Base-by-base conservation (phyloP, 2,888 invertebrate species). In the Nesidiocoris tenuis region DNA sequence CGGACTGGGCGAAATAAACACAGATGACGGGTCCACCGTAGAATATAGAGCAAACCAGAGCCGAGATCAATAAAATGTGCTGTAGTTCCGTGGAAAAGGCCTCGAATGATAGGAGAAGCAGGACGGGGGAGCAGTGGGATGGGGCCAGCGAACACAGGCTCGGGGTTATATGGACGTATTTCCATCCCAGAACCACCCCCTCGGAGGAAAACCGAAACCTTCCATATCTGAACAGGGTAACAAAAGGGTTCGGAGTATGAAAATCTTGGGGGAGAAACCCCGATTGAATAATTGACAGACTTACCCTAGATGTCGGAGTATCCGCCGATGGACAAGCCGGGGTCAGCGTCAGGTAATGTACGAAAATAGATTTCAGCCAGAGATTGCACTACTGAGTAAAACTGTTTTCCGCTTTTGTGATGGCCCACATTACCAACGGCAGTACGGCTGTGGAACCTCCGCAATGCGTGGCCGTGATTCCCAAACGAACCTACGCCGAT, bases 361-460 rank as follows among this genome's bases (percentile, higher is more conserved):
- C 77, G 75, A 77, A 77, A 77, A 77, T 77, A 77, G 77, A 77
- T 76, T 76, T 75, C 72, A 71, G 75, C 72, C 75, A 67, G 72
- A 70, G 77, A 77, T 77, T 67, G 61, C 72, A 72, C 72, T 61
- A 72, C 39, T 72, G 61, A 61, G 72, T 61, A 61, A 63, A 72
- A 61, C 22, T 61, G 63, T 21, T 61, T 61, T 72, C 63, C 72
- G 72, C 39, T 72, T 61, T 65, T 72, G 12, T 39, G 39, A 39
- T 72, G 61, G 61, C 57, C 61, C 72, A 72, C 72, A 72, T 72
- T 39, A 19, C 25, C 63, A 61, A 63, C 22, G 21, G 19, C 24
- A 61, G n/a, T n/a, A n/a, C n/a, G 57, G 61, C 61, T 23, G 39
- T 61, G 63, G 23, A 19, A 17, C 12, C 39, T 39, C 39, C 39